Conservation (phyloP, 2,888 invertebrate genomes). For the Harmothoe impar region DNA sequence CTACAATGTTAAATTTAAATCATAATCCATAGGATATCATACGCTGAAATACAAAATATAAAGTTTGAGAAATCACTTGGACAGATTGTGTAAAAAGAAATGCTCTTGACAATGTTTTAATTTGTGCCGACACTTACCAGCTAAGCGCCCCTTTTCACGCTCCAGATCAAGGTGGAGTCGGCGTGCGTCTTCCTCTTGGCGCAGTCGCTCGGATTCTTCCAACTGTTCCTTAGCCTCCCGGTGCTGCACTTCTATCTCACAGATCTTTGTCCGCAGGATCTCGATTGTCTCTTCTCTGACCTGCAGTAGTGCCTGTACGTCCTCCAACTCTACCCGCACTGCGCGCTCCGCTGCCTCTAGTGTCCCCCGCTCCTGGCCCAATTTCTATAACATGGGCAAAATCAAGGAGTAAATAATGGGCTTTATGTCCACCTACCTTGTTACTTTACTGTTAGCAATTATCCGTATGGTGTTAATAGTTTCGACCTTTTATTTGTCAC, state of each 20-base stretch:
- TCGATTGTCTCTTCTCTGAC: conserved; percentile 66
- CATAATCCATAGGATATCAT: too few relatives aligned
- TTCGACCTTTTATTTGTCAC: too few relatives aligned
- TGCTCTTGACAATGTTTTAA: neutral
- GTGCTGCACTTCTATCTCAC: conserved; percentile 46
- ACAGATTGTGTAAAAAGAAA: neutral
- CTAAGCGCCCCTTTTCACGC: conserved; percentile 82
- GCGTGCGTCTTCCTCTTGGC: conserved; percentile 75
- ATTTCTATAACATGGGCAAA: too few relatives aligned
- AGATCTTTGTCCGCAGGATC: conserved; percentile 55
- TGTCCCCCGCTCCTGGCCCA: conserved; percentile 72
- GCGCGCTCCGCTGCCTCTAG: conserved; percentile 72
- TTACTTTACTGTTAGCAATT: too few relatives aligned
- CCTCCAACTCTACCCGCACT: conserved; percentile 73
- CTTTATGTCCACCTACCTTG: too few relatives aligned
- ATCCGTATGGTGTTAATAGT: too few relatives aligned
- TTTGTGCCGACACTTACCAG: conserved; percentile 79
- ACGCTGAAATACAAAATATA: too few relatives aligned
- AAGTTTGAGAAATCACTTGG: neutral
- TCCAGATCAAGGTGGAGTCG: conserved; percentile 81
- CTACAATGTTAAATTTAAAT: too few relatives aligned
- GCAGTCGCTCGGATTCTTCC: conserved; percentile 60
- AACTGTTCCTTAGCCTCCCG: conserved; percentile 43
- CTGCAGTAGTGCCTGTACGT: conserved; percentile 69
- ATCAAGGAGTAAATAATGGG: too few relatives aligned